A percentile compares a stretch with the other conserved stretches of the same genome.
These are phyloP conservation scores for Listronotus bonariensis DNA, from an alignment of 1,140 invertebrate genomes.

Conservation along the genomic window DNA sequence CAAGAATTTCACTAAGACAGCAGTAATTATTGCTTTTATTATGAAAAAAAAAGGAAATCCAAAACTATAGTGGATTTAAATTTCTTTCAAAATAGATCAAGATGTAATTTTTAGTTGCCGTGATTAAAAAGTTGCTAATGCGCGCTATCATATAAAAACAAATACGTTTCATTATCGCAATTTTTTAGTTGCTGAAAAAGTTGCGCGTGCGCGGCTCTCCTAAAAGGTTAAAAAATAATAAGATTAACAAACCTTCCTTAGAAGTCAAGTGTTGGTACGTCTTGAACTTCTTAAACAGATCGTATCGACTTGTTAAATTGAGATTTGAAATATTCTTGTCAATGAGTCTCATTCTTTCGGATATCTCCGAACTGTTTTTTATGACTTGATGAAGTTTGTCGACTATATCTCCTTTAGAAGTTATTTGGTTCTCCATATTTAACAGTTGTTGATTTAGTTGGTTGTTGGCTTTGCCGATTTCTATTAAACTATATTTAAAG, in stretches of 20 bases:
- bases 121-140: too few relatives aligned
- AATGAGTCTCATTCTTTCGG: conserved; percentile 59
- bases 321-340: conserved; percentile 60
- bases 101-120: too few relatives aligned
- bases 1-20: too few relatives aligned
- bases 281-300: conserved; percentile 53
- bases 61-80: too few relatives aligned
- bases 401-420: conserved; percentile 22
- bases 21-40: too few relatives aligned
- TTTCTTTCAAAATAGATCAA: too few relatives aligned
- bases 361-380: conserved; percentile 55
- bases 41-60: too few relatives aligned
- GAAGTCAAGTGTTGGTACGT: conserved; percentile 44
- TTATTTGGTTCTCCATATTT: conserved; percentile 39
- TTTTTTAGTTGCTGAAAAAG: too few relatives aligned
- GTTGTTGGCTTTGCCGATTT: conserved; percentile 45
- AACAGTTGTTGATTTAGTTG: conserved; percentile 38
- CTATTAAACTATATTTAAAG: conserved; percentile 38
- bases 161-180: too few relatives aligned
- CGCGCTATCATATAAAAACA: too few relatives aligned
- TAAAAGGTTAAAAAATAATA: too few relatives aligned
- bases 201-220: too few relatives aligned
- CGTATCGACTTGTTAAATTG: conserved; percentile 56
- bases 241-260: conserved; percentile 43
- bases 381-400: conserved; percentile 54